Base-by-base conservation (phyloP, 2,797 vertebrate genomes). In the Percopsis omiscomaycus region DNA sequence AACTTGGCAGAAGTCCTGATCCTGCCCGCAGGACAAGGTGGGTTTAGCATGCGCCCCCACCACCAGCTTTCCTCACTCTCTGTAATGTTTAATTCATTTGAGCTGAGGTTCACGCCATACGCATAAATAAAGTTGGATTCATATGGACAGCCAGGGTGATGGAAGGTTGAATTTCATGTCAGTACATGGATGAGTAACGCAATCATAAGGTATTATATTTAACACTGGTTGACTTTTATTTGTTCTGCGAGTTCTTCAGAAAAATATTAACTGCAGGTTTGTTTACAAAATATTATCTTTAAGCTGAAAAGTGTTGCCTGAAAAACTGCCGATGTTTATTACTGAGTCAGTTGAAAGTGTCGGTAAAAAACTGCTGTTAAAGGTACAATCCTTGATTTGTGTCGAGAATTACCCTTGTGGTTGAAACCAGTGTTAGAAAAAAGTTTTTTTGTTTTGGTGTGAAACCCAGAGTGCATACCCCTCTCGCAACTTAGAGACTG, bases 311-410 rank as follows among this genome's bases (percentile, higher is more conserved):
- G 67, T 75, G 70, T 80, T 42, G n/a, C 13, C 61, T 50, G 49
- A 72, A 77, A 60, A 84, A 81, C 65, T 48, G 76, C 85, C 83
- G 77, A 83, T 81, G 82, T 90, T 89, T 89, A 87, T 88, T 90
- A 77, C 73, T 71, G 75, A 73, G 74, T 59, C 84, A 82, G 73
- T 83, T 79, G 74, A 77, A 86, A 87, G 59, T 80, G 78, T 80
- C 65, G 79, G 76, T 84, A 89, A 77, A 83, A 80, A 88, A 82
- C 74, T 44, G 78, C 85, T 88, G 89, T 91, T 92, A 91, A 86
- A 42, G 37, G 37, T 42, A 42, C 37, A 42, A 42, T 10, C 37
- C 37, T 42, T 42, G 6, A 42, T 42, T 42, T 42, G 37, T 42
- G 37, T 10, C 9, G 37, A 42, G 37, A 42, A 42, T 42, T 42